Base-by-base conservation (phyloP, 2,113 vertebrate species). In the Nibea albiflora region DNA sequence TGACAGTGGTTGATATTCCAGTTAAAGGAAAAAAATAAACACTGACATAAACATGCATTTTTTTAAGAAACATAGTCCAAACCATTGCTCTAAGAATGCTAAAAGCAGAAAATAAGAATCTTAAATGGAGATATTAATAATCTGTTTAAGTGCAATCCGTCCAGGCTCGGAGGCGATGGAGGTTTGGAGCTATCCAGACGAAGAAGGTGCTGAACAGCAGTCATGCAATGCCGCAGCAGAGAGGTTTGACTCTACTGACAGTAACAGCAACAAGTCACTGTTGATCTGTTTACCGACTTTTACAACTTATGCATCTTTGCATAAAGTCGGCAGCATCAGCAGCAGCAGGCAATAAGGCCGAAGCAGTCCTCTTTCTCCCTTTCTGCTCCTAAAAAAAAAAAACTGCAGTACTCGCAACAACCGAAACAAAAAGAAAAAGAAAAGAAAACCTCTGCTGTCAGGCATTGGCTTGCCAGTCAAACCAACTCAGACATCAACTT, bases 31-130 rank as follows among this genome's bases (percentile, higher is more conserved):
- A 88, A 81, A 78, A 86, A 39, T 39, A 39, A 87, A 93, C 88
- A 93, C 86, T 89, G 91, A 94, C 92, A 95, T 88, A 89, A 94
- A 95, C 95, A 96, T 96, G 95, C 95, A 93, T 39, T 87, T 92
- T 4, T 50, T 92, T 85, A 92, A 92, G 89, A 90, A 93, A 89
- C 89, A 88, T 90, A 80, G 81, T 90, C 86, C 84, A 91, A 92
- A 92, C 69, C 86, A 85, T 92, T 89, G 88, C 90, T 92, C 94
- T 89, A 93, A 92, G 90, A 94, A 92, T 89, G 88, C 89, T 92
- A 94, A 93, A 94, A 94, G 92, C 92, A 93, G 91, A 90, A 92
- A 91, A 93, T 85, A 92, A 91, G 82, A 88, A 89, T 92, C 85
- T 89, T 84, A 89, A 91, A 88, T 89, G 76, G 85, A 90, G 86